Evolutionary conservation across 2,797 vertebrate species (phyloP).

Genomic region (Sebastes cheni): DNA sequence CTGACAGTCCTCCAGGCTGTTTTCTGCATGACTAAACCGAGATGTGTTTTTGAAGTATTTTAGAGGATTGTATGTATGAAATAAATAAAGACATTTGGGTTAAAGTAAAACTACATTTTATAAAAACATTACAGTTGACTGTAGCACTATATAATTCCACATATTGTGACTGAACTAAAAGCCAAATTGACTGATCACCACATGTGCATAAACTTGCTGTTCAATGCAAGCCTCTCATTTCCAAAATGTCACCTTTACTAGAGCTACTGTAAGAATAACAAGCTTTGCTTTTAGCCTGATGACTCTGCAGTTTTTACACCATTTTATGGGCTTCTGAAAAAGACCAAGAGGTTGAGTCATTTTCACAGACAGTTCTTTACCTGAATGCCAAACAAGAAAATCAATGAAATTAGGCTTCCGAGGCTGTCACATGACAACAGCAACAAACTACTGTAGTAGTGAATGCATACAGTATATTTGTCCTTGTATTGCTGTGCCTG

Average conservation of each 20-base stretch:
- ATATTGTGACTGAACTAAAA: background rate
- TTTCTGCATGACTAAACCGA: conserved; percentile 21
- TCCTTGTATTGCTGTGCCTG: background rate
- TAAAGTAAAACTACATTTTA: background rate
- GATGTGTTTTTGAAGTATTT: background rate
- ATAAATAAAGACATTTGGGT: background rate
- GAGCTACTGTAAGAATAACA: conserved; percentile 2
- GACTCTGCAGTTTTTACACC: conserved; percentile 4
- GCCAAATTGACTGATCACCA: background rate
- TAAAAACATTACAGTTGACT: background rate
- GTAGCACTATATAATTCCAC: background rate
- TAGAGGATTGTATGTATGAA: background rate
- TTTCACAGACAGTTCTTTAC: background rate
- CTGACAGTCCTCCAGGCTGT: conserved; percentile 11
- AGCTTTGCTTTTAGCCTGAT: conserved; percentile 5
- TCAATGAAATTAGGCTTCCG: too few species aligned
- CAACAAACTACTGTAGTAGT: background rate
- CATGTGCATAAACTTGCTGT: background rate
- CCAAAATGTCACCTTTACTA: background rate
- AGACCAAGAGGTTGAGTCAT: background rate
- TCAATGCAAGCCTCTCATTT: background rate
- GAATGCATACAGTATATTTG: background rate
- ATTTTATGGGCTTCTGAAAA: background rate
- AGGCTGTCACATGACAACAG: background rate
- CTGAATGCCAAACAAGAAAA: background rate